Conservation (phyloP, 2,888 invertebrate species). For the Drosophila subquinaria region DNA sequence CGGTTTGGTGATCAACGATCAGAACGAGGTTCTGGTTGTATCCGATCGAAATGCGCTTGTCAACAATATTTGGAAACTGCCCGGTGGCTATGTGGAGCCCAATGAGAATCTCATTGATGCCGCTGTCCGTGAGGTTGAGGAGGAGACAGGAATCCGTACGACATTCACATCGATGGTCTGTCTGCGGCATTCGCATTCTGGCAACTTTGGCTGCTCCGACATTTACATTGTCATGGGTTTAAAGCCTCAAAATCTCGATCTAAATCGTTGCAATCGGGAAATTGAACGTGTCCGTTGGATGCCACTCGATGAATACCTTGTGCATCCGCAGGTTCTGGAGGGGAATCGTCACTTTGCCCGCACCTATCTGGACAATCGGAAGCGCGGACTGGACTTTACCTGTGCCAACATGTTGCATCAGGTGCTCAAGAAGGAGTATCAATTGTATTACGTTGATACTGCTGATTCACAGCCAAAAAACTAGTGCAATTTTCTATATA, state of each 20-base stretch:
- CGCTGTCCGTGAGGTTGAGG: constrained; percentile 93
- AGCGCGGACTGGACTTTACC: constrained; percentile 88
- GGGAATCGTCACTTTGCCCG: constrained; percentile 89
- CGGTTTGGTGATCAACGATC: constrained; percentile 91
- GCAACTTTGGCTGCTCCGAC: constrained; percentile 93
- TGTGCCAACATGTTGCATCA: constrained; percentile 86
- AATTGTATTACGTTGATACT: constrained; percentile 81
- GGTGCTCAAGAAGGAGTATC: constrained; percentile 82
- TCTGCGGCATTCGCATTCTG: constrained; percentile 91
- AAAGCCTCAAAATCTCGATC: constrained; percentile 88
- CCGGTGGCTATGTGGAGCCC: constrained; percentile 96
- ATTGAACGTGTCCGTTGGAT: constrained; percentile 93
- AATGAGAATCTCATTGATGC: constrained; percentile 94
- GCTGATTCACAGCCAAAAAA: constrained; percentile 14
- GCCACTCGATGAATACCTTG: constrained; percentile 90
- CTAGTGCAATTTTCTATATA: constrained; percentile 18
- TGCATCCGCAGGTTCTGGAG: constrained; percentile 90
- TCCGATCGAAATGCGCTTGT: constrained; percentile 88
- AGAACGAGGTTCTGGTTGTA: constrained; percentile 92
- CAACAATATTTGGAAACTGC: constrained; percentile 92
- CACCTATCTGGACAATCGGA: constrained; percentile 89
- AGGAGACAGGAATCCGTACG: constrained; percentile 94
- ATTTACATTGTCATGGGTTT: constrained; percentile 93
- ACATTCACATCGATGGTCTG: constrained; percentile 91
- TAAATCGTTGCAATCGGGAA: constrained; percentile 91